Evolutionary conservation across 2,888 invertebrate species (phyloP), one percentile per base, ranked within the genome.

Genomic region (Ophion costatus): DNA sequence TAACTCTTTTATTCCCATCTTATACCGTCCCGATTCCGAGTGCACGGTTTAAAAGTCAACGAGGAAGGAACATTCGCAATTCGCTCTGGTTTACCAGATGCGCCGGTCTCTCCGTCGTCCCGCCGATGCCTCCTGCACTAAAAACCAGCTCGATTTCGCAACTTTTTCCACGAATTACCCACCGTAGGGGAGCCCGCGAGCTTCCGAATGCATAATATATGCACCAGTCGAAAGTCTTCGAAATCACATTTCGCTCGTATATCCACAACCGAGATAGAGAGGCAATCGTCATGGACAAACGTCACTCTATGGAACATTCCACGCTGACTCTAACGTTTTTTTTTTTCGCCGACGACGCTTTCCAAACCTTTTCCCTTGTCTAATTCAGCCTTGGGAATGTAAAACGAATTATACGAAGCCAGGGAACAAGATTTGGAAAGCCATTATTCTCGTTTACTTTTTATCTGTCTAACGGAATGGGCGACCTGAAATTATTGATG

Each of bases 1-100:
- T 22, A 59, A 33, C 11, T 38, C 63, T 22, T 24, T 33, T 42
- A 11, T 63, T 57, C 63, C 22, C 57, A 24, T 38, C 51, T 61
- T 45, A 57, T 51, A 45, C 59, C 33, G 33, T 80, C 51, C 11
- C 67, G 80, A 74, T 63, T 61, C 74, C 75, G 74, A 80, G 80
- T 70, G 64, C 73, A 56, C 83, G 73, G 85, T 87, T 91, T 90
- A 88, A 91, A 89, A 90, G 85, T 89, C 90, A 89, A 90, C 87
- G 88, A 89, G 88, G 87, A 87, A 88, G 88, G 85, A 64, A 74
- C 22, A 45, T 83, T 80, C 59, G 70, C 75, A 38, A 69, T 75
- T 42, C 75, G 71, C 66, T 14, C 69, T 78, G 84, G 57, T 61
- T 69, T 67, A 63, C 85, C 84, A 86, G 84, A 86, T 78, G 84